Evolutionary conservation across 2,113 vertebrate genomes (phyloP).

Genomic region (Dromiciops gliroides): DNA sequence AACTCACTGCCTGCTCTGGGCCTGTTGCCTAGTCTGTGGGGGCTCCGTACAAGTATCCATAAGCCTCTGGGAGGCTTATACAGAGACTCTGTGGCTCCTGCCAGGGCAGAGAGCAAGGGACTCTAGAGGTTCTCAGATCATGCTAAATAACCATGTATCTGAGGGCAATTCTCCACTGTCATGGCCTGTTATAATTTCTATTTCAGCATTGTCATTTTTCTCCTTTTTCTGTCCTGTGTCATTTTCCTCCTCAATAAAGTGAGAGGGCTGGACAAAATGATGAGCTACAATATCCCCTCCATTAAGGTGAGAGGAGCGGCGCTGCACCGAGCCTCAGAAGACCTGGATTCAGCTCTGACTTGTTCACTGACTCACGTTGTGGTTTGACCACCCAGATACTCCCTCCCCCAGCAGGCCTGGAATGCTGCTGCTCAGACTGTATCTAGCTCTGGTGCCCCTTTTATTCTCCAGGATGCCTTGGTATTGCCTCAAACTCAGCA

Average conservation of each 20-base stretch:
- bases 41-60: neutral
- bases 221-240: neutral
- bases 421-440: neutral
- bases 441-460: neutral
- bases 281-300: neutral
- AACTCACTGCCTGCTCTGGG: neutral
- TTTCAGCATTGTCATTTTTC: neutral
- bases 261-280: neutral
- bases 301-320: neutral
- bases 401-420: neutral
- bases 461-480: rapidly evolving
- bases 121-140: neutral
- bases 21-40: neutral
- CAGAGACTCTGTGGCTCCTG: neutral
- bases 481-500: neutral
- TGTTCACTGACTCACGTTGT: neutral
- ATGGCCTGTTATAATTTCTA: neutral
- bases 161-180: neutral
- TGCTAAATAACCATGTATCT: neutral
- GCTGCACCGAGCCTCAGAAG: neutral
- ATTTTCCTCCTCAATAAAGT: neutral
- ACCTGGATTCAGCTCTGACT: rapidly evolving
- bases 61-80: neutral
- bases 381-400: neutral
- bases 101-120: neutral